phyloP scores from a whole-genome alignment of 2,797 vertebrate genomes.

The Sarcophilus harrisii region DNA sequence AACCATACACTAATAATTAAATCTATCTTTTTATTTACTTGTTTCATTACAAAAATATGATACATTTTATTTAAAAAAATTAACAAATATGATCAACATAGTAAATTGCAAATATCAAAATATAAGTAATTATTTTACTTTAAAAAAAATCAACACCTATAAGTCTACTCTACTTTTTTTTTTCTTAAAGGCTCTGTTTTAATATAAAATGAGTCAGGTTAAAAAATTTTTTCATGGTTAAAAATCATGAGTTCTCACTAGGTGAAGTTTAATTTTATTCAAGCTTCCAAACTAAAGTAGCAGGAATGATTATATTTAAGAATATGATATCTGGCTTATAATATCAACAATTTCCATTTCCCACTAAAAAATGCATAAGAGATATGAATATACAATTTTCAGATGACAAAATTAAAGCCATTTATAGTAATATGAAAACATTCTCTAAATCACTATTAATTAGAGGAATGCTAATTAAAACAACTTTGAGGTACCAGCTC shows the following conservation, averaged over 20 bases:
- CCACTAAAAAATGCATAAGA: not conserved
- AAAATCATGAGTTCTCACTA: slow-evolving; percentile 15
- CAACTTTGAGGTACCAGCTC: too few relatives aligned
- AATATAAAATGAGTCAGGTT: not conserved
- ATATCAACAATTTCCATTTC: not conserved
- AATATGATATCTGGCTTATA: not conserved
- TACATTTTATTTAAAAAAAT: not conserved
- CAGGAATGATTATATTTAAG: slow-evolving; percentile 40
- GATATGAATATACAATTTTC: too few relatives aligned
- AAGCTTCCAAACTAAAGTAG: slow-evolving; percentile 31
- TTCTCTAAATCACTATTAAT: too few relatives aligned
- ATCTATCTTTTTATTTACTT: not conserved
- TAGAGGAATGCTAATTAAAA: too few relatives aligned
- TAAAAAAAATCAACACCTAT: not conserved
- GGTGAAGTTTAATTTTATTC: slow-evolving; percentile 44
- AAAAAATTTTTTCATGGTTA: not conserved
- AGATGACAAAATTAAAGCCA: too few relatives aligned
- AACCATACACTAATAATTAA: not conserved
- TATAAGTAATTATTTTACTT: too few relatives aligned
- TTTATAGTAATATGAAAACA: too few relatives aligned
- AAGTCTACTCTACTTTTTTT: not conserved
- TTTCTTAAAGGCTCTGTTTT: not conserved
- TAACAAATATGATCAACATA: not conserved
- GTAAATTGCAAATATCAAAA: not conserved
- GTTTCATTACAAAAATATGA: not conserved